Evolutionary conservation across 1,140 invertebrate genomes (phyloP).

Genomic region (Reticulitermes speratus): DNA sequence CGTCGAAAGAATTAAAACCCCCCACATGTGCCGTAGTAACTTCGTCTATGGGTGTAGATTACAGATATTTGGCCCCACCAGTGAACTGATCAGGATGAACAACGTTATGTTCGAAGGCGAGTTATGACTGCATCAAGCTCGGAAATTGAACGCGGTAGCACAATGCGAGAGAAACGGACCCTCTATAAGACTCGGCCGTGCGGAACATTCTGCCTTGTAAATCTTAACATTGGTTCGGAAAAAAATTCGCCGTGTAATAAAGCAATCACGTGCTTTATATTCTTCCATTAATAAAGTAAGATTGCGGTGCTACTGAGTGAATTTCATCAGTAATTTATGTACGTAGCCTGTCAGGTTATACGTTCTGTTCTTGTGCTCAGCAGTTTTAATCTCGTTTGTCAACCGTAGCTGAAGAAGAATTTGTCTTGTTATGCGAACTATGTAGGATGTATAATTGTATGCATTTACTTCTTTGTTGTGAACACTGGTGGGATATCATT

Average conservation of each 20-base stretch:
- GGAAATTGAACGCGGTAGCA: neutral
- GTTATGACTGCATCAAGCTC: neutral
- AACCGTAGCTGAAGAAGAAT: neutral
- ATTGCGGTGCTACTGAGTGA: neutral
- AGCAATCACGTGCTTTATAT: neutral
- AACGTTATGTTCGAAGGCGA: neutral
- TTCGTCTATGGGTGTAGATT: neutral
- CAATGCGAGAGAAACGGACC: neutral
- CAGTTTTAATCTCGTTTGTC: neutral
- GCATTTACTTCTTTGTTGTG: too few species aligned
- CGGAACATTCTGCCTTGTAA: neutral
- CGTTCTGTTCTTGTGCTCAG: neutral
- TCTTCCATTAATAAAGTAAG: neutral
- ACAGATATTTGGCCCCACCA: too few species aligned
- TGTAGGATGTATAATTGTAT: too few species aligned
- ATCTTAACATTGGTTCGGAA: neutral
- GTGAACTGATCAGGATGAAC: too few species aligned
- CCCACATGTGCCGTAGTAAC: neutral
- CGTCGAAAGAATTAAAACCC: neutral
- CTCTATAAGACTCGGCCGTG: neutral
- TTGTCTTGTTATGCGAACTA: too few species aligned
- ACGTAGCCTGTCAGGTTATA: neutral
- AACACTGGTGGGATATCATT: too few species aligned
- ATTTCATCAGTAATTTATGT: neutral
- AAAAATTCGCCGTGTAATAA: neutral